Evolutionary conservation across 2,888 invertebrate species (phyloP), one percentile per base, ranked within the genome.

Genomic region (Kuschelorhynchus macadamiae): DNA sequence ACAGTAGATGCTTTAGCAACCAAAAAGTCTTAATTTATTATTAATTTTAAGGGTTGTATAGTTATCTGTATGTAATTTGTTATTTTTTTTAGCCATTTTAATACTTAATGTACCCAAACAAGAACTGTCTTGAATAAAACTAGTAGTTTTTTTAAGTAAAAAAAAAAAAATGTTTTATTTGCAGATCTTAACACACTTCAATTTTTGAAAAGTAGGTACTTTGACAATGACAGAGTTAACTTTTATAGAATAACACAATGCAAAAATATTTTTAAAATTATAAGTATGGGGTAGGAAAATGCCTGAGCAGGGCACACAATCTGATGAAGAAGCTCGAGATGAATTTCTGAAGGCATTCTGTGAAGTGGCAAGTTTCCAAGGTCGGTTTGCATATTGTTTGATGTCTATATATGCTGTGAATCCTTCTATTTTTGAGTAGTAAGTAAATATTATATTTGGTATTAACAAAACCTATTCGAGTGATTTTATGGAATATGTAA

Each of bases 401-500:
- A 82, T 83, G 82, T 83, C 83, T 2, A 59, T 82, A 32, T 78
- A 82, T 70, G 79, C 78, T 7, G 78, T 79, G 1, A 80, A 81
- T 73, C 80, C 81, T 3, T 11, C 49, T 4, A 72, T 81, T 44
- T 64, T 80, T 14, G 71, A 72, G 57, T 74, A 74, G 80, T 81
- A 76, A 71, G 69, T 59, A 47, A 0, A 39, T 30, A 30, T 20
- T 49, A 16, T 39, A n/a, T n/a, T n/a, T n/a, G n/a, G n/a, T n/a
- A n/a, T n/a, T n/a, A n/a, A n/a, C n/a, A n/a, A n/a, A n/a, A n/a
- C n/a, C n/a, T n/a, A n/a, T n/a, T n/a, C n/a, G n/a, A n/a, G n/a
- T n/a, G n/a, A n/a, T n/a, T n/a, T n/a, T n/a, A n/a, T n/a, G n/a
- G n/a, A n/a, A n/a, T n/a, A n/a, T n/a, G n/a, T n/a, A n/a, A n/a